Conservation (phyloP, 2,113 vertebrate species). For the Xenopus borealis region DNA sequence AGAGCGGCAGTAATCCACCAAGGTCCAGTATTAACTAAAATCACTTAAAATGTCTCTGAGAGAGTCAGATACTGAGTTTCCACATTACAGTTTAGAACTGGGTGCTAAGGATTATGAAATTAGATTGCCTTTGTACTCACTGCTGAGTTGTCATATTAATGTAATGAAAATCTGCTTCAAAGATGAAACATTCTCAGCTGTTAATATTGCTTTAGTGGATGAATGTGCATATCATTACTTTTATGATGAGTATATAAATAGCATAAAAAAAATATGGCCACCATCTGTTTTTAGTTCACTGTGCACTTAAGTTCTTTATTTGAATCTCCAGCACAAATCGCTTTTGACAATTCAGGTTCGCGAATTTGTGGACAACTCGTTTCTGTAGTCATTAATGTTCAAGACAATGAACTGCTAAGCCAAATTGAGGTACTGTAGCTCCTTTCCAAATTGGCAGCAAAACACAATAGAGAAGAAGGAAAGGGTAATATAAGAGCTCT, state of each 20-base stretch:
- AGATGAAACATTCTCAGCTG: neutral
- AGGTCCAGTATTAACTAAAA: too few relatives aligned
- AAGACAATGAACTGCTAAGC: constrained; percentile 18
- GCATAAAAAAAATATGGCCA: constrained; percentile 15
- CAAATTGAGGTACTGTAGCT: neutral
- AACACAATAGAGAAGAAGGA: neutral
- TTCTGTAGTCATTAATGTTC: constrained; percentile 1
- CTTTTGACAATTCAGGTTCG: neutral
- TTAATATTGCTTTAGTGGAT: neutral
- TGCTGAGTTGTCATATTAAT: constrained; percentile 14
- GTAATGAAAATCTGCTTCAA: constrained; percentile 10
- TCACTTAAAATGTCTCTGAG: too few relatives aligned
- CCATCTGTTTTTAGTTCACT: constrained; percentile 13
- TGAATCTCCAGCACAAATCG: constrained; percentile 8
- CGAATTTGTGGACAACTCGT: constrained; percentile 19
- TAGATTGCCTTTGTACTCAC: neutral
- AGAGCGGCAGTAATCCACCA: too few relatives aligned
- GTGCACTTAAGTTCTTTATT: neutral
- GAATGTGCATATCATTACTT: constrained; percentile 22
- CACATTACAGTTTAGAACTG: too few relatives aligned
- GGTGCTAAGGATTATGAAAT: neutral
- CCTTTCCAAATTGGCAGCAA: constrained; percentile 3
- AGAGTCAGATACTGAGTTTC: too few relatives aligned
- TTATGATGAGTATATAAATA: constrained; percentile 27
- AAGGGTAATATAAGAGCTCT: neutral